A percentile compares a stretch with the other conserved stretches of the same genome.
Conservation (phyloP, 1,140 invertebrate species). For the Melanaphis sacchari region DNA sequence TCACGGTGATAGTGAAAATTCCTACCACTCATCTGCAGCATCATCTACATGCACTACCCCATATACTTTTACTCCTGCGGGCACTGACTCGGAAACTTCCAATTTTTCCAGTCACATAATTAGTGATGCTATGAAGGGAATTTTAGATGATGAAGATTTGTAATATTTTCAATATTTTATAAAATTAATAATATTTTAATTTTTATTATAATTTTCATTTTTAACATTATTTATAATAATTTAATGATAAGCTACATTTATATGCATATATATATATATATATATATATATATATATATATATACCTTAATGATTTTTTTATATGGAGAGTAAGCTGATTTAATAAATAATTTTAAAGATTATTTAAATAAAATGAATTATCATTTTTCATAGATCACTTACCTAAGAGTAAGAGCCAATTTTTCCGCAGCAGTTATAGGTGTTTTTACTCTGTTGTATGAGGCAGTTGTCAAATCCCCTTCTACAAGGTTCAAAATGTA, state of each 20-base stretch:
- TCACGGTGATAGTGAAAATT: too few relatives aligned
- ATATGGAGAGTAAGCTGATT: not conserved
- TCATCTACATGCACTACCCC: too few relatives aligned
- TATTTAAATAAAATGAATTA: constrained; percentile 31
- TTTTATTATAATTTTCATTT: too few relatives aligned
- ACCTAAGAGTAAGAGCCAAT: constrained; percentile 37
- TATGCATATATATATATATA: constrained; percentile 34
- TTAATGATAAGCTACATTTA: not conserved
- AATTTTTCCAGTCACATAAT: too few relatives aligned
- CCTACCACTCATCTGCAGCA: too few relatives aligned
- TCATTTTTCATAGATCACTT: constrained; percentile 35
- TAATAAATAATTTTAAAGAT: constrained; percentile 36
- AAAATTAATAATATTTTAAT: too few relatives aligned
- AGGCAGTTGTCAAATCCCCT: constrained; percentile 35
- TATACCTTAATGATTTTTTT: constrained; percentile 39
- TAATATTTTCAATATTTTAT: too few relatives aligned
- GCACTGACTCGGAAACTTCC: too few relatives aligned
- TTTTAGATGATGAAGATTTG: too few relatives aligned
- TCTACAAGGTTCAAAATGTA: constrained; percentile 37
- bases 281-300: constrained; percentile 32
- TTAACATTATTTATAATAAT: too few relatives aligned
- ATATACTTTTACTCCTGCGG: too few relatives aligned
- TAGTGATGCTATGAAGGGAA: too few relatives aligned
- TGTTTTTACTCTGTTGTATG: constrained; percentile 30
- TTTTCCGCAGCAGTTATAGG: constrained; percentile 40